Evolutionary conservation across 2,797 vertebrate genomes (phyloP).

Genomic region (Garrulus glandarius): DNA sequence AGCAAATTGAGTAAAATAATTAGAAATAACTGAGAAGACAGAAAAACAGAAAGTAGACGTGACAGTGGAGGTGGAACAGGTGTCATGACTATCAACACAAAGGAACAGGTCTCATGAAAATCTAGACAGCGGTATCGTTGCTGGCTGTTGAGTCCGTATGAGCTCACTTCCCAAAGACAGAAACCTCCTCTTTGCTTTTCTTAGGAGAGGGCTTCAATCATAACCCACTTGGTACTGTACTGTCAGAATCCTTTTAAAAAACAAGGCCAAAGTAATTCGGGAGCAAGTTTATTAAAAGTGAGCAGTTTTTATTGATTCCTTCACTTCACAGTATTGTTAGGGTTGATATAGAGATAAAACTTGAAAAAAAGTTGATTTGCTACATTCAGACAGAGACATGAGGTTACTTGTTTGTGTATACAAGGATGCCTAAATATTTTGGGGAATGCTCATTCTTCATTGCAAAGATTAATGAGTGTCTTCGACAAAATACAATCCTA

Average conservation of each 20-base stretch:
- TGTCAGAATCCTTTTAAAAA: not conserved
- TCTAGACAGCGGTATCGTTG: not conserved
- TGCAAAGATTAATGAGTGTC: not conserved
- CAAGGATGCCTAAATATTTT: too few relatives aligned
- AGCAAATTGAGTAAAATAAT: not conserved
- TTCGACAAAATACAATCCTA: not conserved
- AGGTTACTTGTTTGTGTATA: too few relatives aligned
- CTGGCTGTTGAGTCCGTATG: not conserved
- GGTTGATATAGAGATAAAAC: too few relatives aligned
- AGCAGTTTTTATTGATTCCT: not conserved
- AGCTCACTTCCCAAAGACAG: not conserved
- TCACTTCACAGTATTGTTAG: not conserved
- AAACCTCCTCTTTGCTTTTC: not conserved
- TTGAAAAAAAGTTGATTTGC: too few relatives aligned
- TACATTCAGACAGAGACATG: too few relatives aligned
- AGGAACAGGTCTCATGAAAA: not conserved
- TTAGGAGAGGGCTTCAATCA: not conserved
- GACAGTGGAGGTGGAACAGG: not conserved
- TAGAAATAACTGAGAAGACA: not conserved
- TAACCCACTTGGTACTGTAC: fast-evolving
- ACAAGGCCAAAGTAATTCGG: not conserved
- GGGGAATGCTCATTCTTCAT: too few relatives aligned
- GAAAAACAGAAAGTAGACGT: not conserved
- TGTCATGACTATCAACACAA: not conserved
- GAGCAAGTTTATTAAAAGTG: not conserved